Conservation (phyloP, 2,888 invertebrate genomes). For the Diachrysia chrysitis region DNA sequence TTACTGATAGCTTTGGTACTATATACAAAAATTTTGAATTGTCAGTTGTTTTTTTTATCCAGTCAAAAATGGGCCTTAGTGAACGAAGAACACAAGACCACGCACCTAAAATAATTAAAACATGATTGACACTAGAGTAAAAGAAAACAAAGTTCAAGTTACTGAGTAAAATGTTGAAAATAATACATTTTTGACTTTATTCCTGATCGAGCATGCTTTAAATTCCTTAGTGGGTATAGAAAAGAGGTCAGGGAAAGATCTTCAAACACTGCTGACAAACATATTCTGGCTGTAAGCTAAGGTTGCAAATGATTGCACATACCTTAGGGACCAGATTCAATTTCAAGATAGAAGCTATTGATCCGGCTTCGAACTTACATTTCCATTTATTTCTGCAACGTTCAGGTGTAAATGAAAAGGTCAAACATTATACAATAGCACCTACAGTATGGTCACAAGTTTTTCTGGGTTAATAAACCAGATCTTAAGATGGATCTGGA, state of each 20-base stretch:
- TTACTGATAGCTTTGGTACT: no score
- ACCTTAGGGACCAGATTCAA: constrained; percentile 47
- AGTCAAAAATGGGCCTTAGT: no score
- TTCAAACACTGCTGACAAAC: neutral
- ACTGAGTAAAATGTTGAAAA: neutral
- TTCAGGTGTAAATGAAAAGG: neutral
- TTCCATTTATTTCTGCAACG: constrained; percentile 3
- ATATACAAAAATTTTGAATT: no score
- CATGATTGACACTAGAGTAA: no score
- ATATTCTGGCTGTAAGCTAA: constrained; percentile 1
- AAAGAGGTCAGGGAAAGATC: neutral
- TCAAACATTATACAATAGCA: neutral
- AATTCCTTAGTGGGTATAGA: neutral
- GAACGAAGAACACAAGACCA: no score
- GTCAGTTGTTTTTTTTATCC: no score
- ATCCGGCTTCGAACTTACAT: constrained; percentile 20
- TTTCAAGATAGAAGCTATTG: constrained; percentile 35
- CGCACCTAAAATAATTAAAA: no score
- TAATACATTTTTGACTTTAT: neutral
- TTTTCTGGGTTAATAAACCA: neutral
- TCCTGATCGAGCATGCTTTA: neutral
- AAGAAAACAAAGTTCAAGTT: neutral
- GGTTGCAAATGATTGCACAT: constrained; percentile 32
- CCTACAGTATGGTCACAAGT: neutral
- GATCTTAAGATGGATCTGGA: neutral